phyloP scores from a whole-genome alignment of 1,140 invertebrate genomes.

The Thaumetopoea pityocampa region DNA sequence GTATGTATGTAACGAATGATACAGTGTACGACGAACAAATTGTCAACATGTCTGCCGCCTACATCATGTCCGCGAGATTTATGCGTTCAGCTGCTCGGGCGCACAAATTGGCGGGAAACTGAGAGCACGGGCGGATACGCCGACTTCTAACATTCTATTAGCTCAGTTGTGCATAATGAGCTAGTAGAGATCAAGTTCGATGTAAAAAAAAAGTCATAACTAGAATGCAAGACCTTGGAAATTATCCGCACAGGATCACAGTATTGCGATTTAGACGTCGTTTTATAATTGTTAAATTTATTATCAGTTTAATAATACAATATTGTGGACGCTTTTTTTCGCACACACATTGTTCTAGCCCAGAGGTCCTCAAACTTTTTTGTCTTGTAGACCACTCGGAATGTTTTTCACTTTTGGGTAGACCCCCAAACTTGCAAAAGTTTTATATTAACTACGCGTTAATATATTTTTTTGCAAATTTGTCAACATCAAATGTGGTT shows the following conservation, averaged over 20 bases:
- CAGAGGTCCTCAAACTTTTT: too few relatives aligned
- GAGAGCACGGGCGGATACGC: constrained; percentile 28
- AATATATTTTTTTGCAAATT: too few relatives aligned
- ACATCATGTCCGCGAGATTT: constrained; percentile 64
- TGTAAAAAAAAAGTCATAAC: constrained; percentile 22
- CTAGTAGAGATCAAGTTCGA: too few relatives aligned
- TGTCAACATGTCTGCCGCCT: constrained; percentile 61
- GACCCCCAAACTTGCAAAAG: too few relatives aligned
- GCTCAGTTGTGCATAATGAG: constrained; percentile 46
- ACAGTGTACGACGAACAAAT: constrained; percentile 43
- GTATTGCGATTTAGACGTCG: constrained; percentile 16
- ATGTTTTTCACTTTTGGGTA: too few relatives aligned
- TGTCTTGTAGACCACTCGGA: too few relatives aligned
- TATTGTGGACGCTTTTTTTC: too few relatives aligned
- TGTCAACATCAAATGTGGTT: too few relatives aligned
- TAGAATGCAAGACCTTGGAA: constrained; percentile 20
- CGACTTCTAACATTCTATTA: constrained; percentile 40
- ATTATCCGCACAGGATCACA: constrained; percentile 22
- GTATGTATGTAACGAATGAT: too few relatives aligned
- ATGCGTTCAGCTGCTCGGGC: constrained; percentile 46
- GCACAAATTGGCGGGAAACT: constrained; percentile 58
- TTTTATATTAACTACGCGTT: too few relatives aligned
- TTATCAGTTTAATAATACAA: too few relatives aligned
- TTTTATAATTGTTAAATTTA: constrained; percentile 9
- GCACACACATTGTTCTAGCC: too few relatives aligned